A percentile compares a stretch with the other conserved stretches of the same genome.
These are phyloP conservation scores for Athetis lepigone DNA, from an alignment of 2,888 invertebrate species.

Conservation along the genomic window DNA sequence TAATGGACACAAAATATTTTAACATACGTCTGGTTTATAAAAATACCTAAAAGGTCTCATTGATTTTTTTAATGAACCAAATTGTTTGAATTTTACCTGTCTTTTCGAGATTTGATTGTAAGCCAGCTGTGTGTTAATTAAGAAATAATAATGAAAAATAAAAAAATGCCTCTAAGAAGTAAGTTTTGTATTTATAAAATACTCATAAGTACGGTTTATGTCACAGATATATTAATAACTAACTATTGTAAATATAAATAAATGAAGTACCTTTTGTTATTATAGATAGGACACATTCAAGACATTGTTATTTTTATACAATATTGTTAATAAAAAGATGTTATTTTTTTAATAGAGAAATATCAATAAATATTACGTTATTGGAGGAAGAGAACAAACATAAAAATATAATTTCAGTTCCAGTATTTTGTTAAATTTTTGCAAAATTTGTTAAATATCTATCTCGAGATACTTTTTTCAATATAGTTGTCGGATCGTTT, in stretches of 20 bases:
- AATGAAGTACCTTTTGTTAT: constrained; percentile 70
- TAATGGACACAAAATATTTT: constrained; percentile 48
- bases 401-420: constrained; percentile 11
- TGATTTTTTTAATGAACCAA: no score
- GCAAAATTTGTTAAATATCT: constrained; percentile 43
- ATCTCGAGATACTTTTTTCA: constrained; percentile 42
- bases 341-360: constrained; percentile 55
- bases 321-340: constrained; percentile 54
- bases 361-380: constrained; percentile 25
- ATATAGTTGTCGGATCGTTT: constrained; percentile 36
- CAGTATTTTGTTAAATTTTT: constrained; percentile 31
- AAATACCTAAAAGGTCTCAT: background rate
- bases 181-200: constrained; percentile 72
- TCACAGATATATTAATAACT: constrained; percentile 66
- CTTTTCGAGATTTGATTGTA: constrained; percentile 1
- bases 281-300: constrained; percentile 54
- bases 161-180: constrained; percentile 66
- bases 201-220: constrained; percentile 72
- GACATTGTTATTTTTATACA: constrained; percentile 60
- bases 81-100: constrained; percentile 20
- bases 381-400: constrained; percentile 14
- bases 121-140: constrained; percentile 47
- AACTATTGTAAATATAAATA: constrained; percentile 80
- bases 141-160: constrained; percentile 51
- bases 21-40: constrained; percentile 18